These are phyloP conservation scores for Elmis aenea DNA, from an alignment of 2,888 invertebrate genomes.

Conservation along the genomic window DNA sequence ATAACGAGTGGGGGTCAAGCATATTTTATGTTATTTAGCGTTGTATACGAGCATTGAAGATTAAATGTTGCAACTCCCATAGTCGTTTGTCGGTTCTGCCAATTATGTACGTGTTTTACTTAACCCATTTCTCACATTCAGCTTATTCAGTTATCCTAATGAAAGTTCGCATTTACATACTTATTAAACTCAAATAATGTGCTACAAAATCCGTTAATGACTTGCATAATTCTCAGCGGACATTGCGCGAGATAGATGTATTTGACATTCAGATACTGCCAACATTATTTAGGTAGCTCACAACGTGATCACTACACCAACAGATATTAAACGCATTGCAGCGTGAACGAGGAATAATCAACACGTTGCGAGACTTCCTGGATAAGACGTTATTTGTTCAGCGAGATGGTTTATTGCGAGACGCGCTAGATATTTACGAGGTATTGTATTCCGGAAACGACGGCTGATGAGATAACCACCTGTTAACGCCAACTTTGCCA, in stretches of 20 bases:
- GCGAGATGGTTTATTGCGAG: conserved; percentile 13
- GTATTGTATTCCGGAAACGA: conserved; percentile 13
- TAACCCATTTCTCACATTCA: conserved; percentile 20
- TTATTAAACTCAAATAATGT: conserved; percentile 22
- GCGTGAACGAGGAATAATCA: conserved; percentile 22
- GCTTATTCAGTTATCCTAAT: conserved; percentile 20
- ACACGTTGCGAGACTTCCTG: conserved; percentile 27
- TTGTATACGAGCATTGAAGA: too few species aligned
- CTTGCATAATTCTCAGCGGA: conserved; percentile 12
- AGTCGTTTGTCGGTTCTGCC: conserved; percentile 25
- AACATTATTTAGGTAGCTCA: conserved; percentile 14
- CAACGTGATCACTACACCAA: conserved; percentile 5
- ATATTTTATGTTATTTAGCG: too few species aligned
- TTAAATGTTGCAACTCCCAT: conserved; percentile 16
- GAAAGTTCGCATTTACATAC: conserved; percentile 22
- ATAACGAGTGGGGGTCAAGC: too few species aligned
- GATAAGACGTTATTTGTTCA: conserved; percentile 23
- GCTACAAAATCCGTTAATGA: conserved; percentile 16
- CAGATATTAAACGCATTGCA: conserved; percentile 10
- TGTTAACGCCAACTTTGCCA: conserved; percentile 9
- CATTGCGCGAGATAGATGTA: conserved; percentile 8
- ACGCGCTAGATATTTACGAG: conserved; percentile 20
- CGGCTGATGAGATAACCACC: conserved; percentile 12
- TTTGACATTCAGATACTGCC: too few species aligned
- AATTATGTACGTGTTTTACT: conserved; percentile 27